Base-by-base conservation (phyloP, 2,797 vertebrate species). In the Gorsachius magnificus region DNA sequence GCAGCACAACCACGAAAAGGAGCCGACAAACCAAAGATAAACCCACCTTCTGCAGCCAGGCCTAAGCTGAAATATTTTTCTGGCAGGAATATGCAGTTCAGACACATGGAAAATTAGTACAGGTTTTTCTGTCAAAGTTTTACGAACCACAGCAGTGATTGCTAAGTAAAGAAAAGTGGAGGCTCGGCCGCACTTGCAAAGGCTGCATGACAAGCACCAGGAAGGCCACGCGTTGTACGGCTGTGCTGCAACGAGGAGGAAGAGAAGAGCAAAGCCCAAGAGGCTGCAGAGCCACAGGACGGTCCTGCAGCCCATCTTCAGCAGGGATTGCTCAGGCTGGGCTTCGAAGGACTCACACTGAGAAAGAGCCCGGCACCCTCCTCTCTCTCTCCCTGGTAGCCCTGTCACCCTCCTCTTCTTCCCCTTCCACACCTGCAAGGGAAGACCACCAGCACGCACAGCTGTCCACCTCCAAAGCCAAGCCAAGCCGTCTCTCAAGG, bases 271-370 rank as follows among this genome's bases (percentile, higher is more conserved):
- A 33, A 83, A 53, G 28, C n/a, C 7, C 43, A 74, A 72, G n/a
- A 64, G 41, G 10, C 24, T 41, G 28, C 6, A 2, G 19, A 72
- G 48, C 38, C 64, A 38, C 0, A 9, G 48, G 19, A 74, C 0
- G 2, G 72, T 66, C 38, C 56, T 45, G 31, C 43, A 65, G 24
- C 24, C 1, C 1, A 16, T 58, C 35, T 72, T 91, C 56, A 77
- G 56, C 25, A 54, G 17, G 12, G 43, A 70, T 75, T 71, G 17
- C 35, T 79, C 33, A 70, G 57, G 18, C 31, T 64, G 28, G 48
- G 4, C 8, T 63, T 77, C 0, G 5, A 92, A 89, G 65, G 41
- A 63, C 19, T 51, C 0, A 0, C n/a, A 18, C 38, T 20, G 24
- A 72, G 83, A 63, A 82, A 85, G 41, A 79, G 29, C 22, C 46